Evolutionary conservation across 2,888 invertebrate species (phyloP).

Genomic region (Meghimatium bilineatum): DNA sequence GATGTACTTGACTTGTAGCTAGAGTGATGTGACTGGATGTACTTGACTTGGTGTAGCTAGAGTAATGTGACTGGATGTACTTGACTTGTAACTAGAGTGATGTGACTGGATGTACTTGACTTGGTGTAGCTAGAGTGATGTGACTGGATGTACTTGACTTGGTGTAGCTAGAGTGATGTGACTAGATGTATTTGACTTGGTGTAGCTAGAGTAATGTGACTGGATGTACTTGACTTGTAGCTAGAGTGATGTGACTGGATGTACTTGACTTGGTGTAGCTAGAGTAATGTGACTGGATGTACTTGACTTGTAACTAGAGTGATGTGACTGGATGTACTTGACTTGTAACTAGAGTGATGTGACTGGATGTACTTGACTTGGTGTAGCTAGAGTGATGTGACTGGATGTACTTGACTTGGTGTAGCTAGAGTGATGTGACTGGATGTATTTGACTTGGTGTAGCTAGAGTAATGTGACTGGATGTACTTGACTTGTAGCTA

Average conservation of each 20-base stretch:
- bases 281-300: too few relatives aligned
- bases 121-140: background rate
- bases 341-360: background rate
- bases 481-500: background rate
- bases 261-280: background rate
- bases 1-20: conserved; percentile 15
- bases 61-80: too few relatives aligned
- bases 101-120: conserved; percentile 27
- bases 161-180: too few relatives aligned
- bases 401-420: too few relatives aligned
- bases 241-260: background rate
- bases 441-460: conserved; percentile 15
- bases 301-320: too few relatives aligned
- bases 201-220: too few relatives aligned
- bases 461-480: background rate
- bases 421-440: too few relatives aligned
- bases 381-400: too few relatives aligned
- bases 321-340: conserved; percentile 25
- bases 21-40: background rate
- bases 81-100: too few relatives aligned
- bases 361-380: background rate
- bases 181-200: too few relatives aligned
- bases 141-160: background rate
- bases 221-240: conserved; percentile 16
- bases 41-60: background rate